Percentiles rank a stretch among this genome's conserved stretches.
Evolutionary conservation across 2,797 vertebrate genomes (phyloP).

Genomic region (Hafferia zeledoni): DNA sequence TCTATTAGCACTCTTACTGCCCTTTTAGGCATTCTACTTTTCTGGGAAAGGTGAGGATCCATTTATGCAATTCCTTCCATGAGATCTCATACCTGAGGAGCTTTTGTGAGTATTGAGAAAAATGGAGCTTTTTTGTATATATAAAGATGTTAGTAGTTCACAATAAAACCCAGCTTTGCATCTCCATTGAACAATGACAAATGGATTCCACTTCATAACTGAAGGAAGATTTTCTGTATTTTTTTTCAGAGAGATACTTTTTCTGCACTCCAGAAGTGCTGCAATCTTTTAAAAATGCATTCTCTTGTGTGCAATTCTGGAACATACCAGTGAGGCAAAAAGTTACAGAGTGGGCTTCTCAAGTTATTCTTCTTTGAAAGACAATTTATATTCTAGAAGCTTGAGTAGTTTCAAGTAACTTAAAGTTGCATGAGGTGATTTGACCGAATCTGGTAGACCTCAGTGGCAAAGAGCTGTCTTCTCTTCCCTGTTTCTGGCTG

Average conservation of each 20-base stretch:
- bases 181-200: not conserved
- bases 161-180: not conserved
- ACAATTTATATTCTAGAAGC: not conserved
- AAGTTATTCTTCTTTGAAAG: not conserved
- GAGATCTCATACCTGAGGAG: not conserved
- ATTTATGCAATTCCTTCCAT: not conserved
- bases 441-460: not conserved
- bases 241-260: not conserved
- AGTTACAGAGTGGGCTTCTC: not conserved
- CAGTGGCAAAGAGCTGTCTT: not conserved
- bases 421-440: not conserved
- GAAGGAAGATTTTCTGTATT: not conserved
- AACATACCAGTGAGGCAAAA: not conserved
- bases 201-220: not conserved
- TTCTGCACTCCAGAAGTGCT: not conserved
- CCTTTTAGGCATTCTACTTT: not conserved
- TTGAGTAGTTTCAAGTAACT: not conserved
- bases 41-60: not conserved
- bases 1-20: conserved; percentile 9
- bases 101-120: not conserved
- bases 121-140: not conserved
- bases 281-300: not conserved
- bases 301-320: not conserved
- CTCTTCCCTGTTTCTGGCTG: not conserved
- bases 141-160: not conserved